phyloP scores from a whole-genome alignment of 1,140 invertebrate genomes.

The Hylyphantes graminicola region DNA sequence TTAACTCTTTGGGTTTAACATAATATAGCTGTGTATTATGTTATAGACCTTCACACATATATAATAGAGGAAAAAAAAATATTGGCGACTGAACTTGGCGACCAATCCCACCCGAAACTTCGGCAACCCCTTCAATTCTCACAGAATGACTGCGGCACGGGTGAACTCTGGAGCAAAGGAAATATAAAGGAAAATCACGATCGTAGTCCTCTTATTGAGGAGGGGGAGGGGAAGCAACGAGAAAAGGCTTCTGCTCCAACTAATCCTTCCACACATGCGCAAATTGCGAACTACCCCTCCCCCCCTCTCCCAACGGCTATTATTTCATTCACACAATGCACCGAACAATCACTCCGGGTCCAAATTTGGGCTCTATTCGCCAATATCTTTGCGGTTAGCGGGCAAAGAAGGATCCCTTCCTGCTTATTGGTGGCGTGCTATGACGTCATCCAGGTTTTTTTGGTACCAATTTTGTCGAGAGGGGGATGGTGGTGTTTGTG shows the following conservation, averaged over 20 bases:
- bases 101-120: neutral
- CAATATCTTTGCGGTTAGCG: constrained; percentile 60
- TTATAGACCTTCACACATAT: too few species aligned
- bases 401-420: constrained; percentile 37
- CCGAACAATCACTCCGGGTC: constrained; percentile 47
- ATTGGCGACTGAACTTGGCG: constrained; percentile 24
- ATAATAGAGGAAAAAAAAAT: too few species aligned
- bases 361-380: constrained; percentile 60
- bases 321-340: constrained; percentile 60
- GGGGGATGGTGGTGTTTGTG: too few species aligned
- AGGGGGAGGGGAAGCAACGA: constrained; percentile 11
- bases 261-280: constrained; percentile 55
- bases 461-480: too few species aligned
- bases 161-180: constrained; percentile 22
- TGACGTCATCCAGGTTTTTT: constrained; percentile 32
- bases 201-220: constrained; percentile 45
- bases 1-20: too few species aligned
- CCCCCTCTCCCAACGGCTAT: constrained; percentile 51
- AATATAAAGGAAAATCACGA: constrained; percentile 59
- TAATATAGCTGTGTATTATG: too few species aligned
- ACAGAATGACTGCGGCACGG: constrained; percentile 39
- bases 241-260: constrained; percentile 55
- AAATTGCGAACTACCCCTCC: neutral
- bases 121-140: constrained; percentile 14
- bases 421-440: constrained; percentile 51